Conservation (phyloP, 2,888 invertebrate genomes). For the Ormia ochracea region DNA sequence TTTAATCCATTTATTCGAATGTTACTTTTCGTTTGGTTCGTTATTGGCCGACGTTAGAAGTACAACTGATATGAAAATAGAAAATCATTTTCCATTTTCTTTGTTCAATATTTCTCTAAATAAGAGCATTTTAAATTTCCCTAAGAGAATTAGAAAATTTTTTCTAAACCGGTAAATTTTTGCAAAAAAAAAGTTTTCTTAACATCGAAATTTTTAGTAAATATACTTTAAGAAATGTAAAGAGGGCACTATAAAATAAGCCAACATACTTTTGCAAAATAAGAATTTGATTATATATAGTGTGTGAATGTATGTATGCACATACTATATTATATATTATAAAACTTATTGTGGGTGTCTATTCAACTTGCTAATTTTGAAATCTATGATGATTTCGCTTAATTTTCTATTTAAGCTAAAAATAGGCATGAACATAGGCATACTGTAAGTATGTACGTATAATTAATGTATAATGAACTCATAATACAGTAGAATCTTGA, state of each 20-base stretch:
- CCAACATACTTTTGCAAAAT: too few relatives aligned
- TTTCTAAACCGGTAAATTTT: background rate
- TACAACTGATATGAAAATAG: slow-evolving; percentile 39
- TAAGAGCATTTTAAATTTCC: background rate
- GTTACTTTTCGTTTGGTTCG: slow-evolving; percentile 54
- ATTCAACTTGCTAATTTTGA: slow-evolving; percentile 39
- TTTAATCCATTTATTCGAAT: slow-evolving; percentile 18
- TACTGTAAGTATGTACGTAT: too few relatives aligned
- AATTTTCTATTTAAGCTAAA: background rate
- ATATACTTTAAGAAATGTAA: too few relatives aligned
- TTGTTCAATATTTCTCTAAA: background rate
- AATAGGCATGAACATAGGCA: too few relatives aligned
- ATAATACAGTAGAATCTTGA: too few relatives aligned
- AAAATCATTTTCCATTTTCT: slow-evolving; percentile 28
- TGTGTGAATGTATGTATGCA: too few relatives aligned
- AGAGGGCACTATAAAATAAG: too few relatives aligned
- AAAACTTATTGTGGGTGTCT: too few relatives aligned
- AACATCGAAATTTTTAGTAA: background rate
- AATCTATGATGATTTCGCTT: slow-evolving; percentile 25
- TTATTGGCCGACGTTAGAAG: slow-evolving; percentile 36
- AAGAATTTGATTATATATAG: too few relatives aligned
- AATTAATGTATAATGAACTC: too few relatives aligned
- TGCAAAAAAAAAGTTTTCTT: background rate
- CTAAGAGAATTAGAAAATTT: background rate
- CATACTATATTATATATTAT: too few relatives aligned